Evolutionary conservation across 2,797 vertebrate genomes (phyloP).

Genomic region (Balearica regulorum): DNA sequence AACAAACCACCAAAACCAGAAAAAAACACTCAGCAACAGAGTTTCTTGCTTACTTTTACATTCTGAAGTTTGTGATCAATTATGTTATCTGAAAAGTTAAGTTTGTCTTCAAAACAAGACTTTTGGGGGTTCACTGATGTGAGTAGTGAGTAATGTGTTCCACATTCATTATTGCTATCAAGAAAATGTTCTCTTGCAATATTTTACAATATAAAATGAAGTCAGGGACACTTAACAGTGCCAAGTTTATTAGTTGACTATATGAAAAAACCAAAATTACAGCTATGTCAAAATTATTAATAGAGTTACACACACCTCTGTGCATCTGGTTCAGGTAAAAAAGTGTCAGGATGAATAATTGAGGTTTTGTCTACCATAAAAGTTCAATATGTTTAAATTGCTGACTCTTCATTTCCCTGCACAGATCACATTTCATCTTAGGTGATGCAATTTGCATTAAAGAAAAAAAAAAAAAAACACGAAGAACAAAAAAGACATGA

Average conservation of each 20-base stretch:
- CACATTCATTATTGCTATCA: neutral
- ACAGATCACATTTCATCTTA: neutral
- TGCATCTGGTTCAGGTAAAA: neutral
- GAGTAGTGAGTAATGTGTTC: neutral
- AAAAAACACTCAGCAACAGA: neutral
- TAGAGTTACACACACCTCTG: neutral
- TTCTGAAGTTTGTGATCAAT: neutral
- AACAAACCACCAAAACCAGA: too few species aligned
- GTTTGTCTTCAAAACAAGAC: neutral
- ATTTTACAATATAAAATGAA: neutral
- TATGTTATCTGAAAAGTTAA: neutral
- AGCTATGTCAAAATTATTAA: constrained; percentile 35
- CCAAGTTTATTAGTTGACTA: neutral
- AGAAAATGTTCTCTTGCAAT: neutral
- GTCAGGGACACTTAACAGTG: neutral
- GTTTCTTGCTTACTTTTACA: neutral
- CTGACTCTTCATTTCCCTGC: neutral
- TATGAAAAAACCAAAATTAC: neutral
- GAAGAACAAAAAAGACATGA: neutral
- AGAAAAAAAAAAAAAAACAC: neutral
- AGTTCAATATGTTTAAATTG: neutral
- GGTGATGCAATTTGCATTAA: neutral
- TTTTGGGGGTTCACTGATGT: neutral
- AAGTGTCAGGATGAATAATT: constrained; percentile 23
- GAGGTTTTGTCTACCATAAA: constrained; percentile 23